These are phyloP conservation scores for Brachyalestes nurse DNA, from an alignment of 2,797 vertebrate species.

Conservation along the genomic window DNA sequence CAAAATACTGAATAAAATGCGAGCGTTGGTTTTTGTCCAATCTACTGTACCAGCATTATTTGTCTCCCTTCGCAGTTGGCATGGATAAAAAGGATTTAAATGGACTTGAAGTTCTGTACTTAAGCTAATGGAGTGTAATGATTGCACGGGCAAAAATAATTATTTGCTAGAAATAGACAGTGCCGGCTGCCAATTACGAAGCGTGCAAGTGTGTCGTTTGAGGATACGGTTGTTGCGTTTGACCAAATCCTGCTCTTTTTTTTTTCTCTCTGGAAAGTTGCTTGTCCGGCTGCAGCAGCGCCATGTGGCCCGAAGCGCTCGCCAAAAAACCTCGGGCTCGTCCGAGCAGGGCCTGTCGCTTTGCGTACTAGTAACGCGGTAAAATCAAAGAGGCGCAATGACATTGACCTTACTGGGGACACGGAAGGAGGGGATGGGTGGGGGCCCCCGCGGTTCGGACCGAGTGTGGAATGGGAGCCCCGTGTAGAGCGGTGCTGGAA, in stretches of 20 bases:
- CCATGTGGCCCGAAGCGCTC: constrained; percentile 32
- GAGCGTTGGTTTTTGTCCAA: constrained; percentile 1
- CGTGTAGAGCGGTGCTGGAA: constrained; percentile 67
- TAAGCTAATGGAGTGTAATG: constrained; percentile 12
- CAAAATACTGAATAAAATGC: background rate
- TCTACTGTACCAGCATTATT: background rate
- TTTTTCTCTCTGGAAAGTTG: constrained; percentile 25
- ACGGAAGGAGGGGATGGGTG: constrained; percentile 55
- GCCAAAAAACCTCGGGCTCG: constrained; percentile 41
- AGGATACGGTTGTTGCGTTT: constrained; percentile 12
- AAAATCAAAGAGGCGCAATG: constrained; percentile 53
- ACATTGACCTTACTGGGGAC: constrained; percentile 62
- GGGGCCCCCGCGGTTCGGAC: constrained; percentile 57
- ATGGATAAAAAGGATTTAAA: background rate
- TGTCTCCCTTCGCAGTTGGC: constrained; percentile 8
- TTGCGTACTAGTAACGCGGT: constrained; percentile 49
- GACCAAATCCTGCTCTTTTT: constrained; percentile 20
- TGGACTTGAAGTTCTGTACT: constrained; percentile 10
- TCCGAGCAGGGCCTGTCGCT: constrained; percentile 8
- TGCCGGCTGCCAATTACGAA: background rate
- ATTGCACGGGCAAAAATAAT: constrained; percentile 22
- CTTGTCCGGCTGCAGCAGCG: constrained; percentile 41
- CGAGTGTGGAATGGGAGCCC: constrained; percentile 58
- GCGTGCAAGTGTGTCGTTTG: constrained; percentile 4
- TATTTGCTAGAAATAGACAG: constrained; percentile 34